phyloP scores from a whole-genome alignment of 2,888 invertebrate genomes.

The Xestia xanthographa region DNA sequence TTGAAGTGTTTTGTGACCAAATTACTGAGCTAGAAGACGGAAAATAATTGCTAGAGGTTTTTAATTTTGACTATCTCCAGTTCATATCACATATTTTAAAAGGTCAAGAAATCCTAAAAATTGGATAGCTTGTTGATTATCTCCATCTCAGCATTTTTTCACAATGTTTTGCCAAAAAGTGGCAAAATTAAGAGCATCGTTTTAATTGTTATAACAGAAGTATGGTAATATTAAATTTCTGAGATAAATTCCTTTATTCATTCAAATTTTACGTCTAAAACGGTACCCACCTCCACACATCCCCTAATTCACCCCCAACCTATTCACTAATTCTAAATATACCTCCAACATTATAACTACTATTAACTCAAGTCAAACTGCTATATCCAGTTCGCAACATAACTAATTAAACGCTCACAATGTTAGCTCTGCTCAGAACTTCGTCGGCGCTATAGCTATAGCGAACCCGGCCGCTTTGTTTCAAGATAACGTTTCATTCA shows the following conservation, averaged over 20 bases:
- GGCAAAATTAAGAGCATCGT: too few relatives aligned
- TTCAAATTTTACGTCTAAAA: too few relatives aligned
- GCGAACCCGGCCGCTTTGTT: constrained; percentile 19
- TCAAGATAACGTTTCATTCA: constrained; percentile 14
- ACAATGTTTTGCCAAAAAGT: too few relatives aligned
- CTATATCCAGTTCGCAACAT: constrained; percentile 19
- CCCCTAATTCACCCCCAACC: not conserved
- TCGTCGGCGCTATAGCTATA: not conserved
- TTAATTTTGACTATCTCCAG: not conserved
- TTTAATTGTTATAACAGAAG: too few relatives aligned
- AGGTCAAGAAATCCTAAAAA: not conserved
- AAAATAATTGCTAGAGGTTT: not conserved
- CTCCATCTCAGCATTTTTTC: not conserved
- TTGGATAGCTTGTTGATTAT: not conserved
- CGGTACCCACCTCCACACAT: too few relatives aligned
- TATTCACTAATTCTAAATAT: not conserved
- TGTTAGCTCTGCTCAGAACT: constrained; percentile 25
- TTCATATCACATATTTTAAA: not conserved
- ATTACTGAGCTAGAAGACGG: not conserved
- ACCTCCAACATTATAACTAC: not conserved
- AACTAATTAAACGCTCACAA: constrained; percentile 39
- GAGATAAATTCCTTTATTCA: too few relatives aligned
- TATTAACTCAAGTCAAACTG: not conserved
- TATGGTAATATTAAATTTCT: too few relatives aligned
- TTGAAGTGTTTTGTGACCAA: not conserved